Conservation (phyloP, 2,888 invertebrate genomes). For the Hylaea fasciaria region DNA sequence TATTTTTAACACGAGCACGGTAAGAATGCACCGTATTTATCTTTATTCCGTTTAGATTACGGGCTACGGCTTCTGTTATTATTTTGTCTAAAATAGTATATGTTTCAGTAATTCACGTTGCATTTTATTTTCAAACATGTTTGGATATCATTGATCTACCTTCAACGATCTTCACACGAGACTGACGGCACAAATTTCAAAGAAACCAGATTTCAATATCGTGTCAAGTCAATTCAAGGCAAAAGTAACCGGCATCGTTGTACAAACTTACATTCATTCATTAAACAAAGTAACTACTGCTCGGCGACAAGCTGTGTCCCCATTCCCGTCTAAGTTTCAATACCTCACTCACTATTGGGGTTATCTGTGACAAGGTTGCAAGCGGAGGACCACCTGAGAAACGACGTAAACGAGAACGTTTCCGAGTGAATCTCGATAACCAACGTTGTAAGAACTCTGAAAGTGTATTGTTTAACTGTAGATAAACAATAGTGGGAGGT, state of each 20-base stretch:
- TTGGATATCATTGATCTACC: too few species aligned
- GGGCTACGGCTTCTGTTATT: conserved; percentile 9
- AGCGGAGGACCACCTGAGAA: conserved; percentile 74
- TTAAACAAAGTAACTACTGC: conserved; percentile 63
- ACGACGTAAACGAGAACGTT: conserved; percentile 68
- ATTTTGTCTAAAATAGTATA: conserved; percentile 3
- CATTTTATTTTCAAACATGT: conserved; percentile 1
- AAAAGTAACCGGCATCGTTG: conserved; percentile 49
- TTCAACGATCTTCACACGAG: background rate
- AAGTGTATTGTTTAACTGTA: conserved; percentile 51
- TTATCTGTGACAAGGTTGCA: conserved; percentile 80
- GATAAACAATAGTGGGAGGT: conserved; percentile 49
- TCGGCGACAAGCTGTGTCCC: conserved; percentile 61
- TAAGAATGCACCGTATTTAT: conserved; percentile 25
- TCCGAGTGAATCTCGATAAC: conserved; percentile 66
- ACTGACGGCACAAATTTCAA: conserved; percentile 19
- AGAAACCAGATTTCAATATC: conserved; percentile 38
- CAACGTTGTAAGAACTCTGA: conserved; percentile 52
- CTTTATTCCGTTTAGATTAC: conserved; percentile 27
- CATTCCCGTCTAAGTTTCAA: conserved; percentile 75
- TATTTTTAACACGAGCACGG: conserved; percentile 42
- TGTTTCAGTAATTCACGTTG: background rate
- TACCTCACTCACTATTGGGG: conserved; percentile 65
- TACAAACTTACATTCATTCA: conserved; percentile 59
- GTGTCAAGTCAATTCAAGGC: conserved; percentile 38